phyloP scores from a whole-genome alignment of 2,888 invertebrate genomes.

The Cheilosia grossa region DNA sequence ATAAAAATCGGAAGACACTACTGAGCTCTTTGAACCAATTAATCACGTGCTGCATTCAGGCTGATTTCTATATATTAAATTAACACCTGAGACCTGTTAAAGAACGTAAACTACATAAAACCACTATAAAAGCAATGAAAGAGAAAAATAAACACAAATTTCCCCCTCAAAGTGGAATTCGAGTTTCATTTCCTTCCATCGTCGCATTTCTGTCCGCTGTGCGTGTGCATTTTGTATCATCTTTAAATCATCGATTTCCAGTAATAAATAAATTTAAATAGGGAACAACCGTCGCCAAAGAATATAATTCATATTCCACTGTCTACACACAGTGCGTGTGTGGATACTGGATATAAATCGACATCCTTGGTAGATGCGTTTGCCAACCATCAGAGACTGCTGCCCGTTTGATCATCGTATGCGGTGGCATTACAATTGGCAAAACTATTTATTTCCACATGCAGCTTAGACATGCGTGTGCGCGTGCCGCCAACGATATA shows the following conservation, averaged over 20 bases:
- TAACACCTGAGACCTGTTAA: conserved; percentile 46
- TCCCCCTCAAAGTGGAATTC: conserved; percentile 30
- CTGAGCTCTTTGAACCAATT: background rate
- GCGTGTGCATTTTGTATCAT: conserved; percentile 14
- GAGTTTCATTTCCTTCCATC: background rate
- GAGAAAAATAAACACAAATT: conserved; percentile 29
- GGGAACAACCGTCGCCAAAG: background rate
- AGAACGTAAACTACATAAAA: background rate
- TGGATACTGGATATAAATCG: conserved; percentile 29
- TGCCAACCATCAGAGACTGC: background rate
- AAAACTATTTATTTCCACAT: conserved; percentile 66
- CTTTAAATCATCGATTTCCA: conserved; percentile 44
- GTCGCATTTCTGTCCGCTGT: background rate
- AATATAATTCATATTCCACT: conserved; percentile 57
- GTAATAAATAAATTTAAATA: conserved; percentile 45
- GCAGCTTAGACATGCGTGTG: background rate
- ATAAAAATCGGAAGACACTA: background rate
- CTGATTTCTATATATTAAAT: conserved; percentile 28
- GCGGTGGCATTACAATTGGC: conserved; percentile 63
- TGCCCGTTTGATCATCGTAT: conserved; percentile 37
- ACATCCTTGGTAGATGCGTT: conserved; percentile 32
- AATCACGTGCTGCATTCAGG: conserved; percentile 53
- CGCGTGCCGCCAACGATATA: conserved; percentile 2
- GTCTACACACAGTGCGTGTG: conserved; percentile 42
- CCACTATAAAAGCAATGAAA: conserved; percentile 7